Evolutionary conservation across 2,888 invertebrate genomes (phyloP).

Genomic region (Terebella lapidaria): DNA sequence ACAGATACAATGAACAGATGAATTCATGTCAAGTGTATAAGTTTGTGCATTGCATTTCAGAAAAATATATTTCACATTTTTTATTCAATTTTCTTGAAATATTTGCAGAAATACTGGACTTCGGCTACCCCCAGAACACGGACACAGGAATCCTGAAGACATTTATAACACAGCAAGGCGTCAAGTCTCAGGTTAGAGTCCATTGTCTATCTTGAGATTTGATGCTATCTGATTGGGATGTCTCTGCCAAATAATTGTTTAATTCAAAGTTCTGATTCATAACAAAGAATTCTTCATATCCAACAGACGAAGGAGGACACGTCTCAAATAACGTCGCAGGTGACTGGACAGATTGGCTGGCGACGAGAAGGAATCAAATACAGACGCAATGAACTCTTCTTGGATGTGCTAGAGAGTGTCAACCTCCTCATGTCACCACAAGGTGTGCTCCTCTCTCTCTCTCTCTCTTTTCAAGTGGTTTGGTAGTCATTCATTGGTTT

Average conservation of each 20-base stretch:
- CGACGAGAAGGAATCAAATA: conserved; percentile 98
- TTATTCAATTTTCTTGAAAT: too few relatives aligned
- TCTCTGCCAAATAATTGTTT: too few relatives aligned
- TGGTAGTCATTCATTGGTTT: conserved; percentile 2
- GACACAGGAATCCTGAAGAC: conserved; percentile 98
- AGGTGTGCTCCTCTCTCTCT: conserved; percentile 59
- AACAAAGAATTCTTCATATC: too few relatives aligned
- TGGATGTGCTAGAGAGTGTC: conserved; percentile 97
- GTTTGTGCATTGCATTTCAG: too few relatives aligned
- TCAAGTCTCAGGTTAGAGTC: conserved; percentile 69
- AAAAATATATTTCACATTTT: too few relatives aligned
- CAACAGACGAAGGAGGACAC: conserved; percentile 98
- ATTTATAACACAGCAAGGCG: conserved; percentile 98
- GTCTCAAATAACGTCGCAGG: conserved; percentile 95
- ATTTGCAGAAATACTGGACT: conserved; percentile 88
- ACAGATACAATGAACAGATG: too few relatives aligned
- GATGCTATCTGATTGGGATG: too few relatives aligned
- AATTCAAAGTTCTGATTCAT: too few relatives aligned
- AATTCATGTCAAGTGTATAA: too few relatives aligned
- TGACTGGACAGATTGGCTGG: conserved; percentile 98
- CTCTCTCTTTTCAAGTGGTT: too few relatives aligned
- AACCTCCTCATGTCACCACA: conserved; percentile 99
- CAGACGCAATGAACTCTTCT: conserved; percentile 93
- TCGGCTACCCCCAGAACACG: conserved; percentile 99
- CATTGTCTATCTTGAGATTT: background rate